A percentile compares a stretch with the other conserved stretches of the same genome.
Evolutionary conservation across 2,113 vertebrate species (phyloP).

Genomic region (human (Homo sapiens)): GRCh38 chr15:72131001-72131500

Average conservation of each 20-base stretch:
- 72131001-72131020: not conserved
- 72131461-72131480: not conserved
- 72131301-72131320: not conserved
- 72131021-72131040: not conserved
- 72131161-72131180: too few species aligned
- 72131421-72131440: constrained; percentile 24
- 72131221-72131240: not conserved
- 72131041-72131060: not conserved
- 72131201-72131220: too few species aligned
- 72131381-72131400: not conserved
- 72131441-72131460: not conserved
- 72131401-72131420: not conserved
- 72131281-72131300: not conserved
- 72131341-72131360: not conserved
- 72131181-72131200: too few species aligned
- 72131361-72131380: not conserved
- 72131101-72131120: too few species aligned
- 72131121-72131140: too few species aligned
- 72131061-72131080: too few species aligned
- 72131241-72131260: not conserved
- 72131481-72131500: constrained; percentile 19
- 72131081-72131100: too few species aligned
- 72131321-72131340: not conserved
- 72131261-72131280: not conserved
- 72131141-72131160: too few species aligned